Conservation (phyloP, 2,797 vertebrate genomes). For the Heterohyrax brucei region DNA sequence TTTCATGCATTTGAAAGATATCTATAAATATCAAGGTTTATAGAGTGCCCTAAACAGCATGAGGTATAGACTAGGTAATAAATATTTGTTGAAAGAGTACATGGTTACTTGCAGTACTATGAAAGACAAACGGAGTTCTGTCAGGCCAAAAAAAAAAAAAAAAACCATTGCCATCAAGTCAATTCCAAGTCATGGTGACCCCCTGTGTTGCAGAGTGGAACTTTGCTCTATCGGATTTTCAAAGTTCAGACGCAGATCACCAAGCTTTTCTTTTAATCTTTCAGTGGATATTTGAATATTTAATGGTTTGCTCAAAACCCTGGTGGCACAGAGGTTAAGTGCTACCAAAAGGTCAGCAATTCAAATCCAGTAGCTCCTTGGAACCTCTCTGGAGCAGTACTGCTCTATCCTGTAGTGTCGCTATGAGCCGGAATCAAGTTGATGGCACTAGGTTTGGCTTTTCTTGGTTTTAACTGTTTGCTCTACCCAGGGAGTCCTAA, state of each 20-base stretch:
- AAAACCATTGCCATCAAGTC: not conserved
- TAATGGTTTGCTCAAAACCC: not conserved
- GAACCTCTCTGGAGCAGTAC: too few species aligned
- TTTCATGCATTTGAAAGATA: slow-evolving; percentile 37
- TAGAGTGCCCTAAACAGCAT: not conserved
- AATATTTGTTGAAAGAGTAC: not conserved
- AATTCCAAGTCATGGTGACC: not conserved
- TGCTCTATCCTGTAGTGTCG: too few species aligned
- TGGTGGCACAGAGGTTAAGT: too few species aligned
- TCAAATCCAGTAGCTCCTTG: too few species aligned
- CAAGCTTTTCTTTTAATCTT: not conserved
- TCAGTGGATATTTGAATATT: not conserved
- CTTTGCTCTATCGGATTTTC: not conserved
- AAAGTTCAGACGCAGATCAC: not conserved
- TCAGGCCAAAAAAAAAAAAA: not conserved
- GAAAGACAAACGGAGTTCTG: not conserved
- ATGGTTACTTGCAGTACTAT: not conserved
- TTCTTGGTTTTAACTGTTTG: not conserved
- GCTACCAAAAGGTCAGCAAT: too few species aligned
- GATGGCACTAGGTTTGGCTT: too few species aligned
- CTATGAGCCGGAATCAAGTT: too few species aligned
- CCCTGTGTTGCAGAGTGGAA: not conserved
- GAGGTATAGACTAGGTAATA: not conserved
- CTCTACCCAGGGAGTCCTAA: not conserved
- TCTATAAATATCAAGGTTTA: slow-evolving; percentile 18